These are phyloP conservation scores for Camponotus floridanus DNA, from an alignment of 1,140 invertebrate species.

Conservation along the genomic window DNA sequence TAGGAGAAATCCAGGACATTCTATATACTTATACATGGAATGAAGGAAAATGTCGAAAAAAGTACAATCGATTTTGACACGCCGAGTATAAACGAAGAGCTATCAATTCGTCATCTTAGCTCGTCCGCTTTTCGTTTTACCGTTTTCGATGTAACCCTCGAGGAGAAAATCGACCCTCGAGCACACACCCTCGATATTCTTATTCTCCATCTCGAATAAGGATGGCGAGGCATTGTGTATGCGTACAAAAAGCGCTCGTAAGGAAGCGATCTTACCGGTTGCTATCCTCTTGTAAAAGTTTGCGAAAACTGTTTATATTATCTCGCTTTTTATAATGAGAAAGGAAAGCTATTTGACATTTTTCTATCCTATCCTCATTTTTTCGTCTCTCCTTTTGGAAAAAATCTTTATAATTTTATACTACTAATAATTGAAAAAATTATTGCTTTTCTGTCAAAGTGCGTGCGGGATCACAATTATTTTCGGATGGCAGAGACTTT, in stretches of 20 bases:
- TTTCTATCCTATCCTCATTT: neutral
- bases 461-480: neutral
- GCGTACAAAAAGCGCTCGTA: constrained; percentile 51
- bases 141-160: constrained; percentile 37
- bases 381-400: too few species aligned
- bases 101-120: constrained; percentile 48
- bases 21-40: neutral
- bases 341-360: neutral
- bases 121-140: constrained; percentile 16
- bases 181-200: constrained; percentile 42
- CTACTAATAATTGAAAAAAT: neutral
- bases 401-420: neutral
- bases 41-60: neutral
- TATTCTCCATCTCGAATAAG: neutral
- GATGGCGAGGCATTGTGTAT: constrained; percentile 51
- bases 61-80: constrained; percentile 35
- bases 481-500: neutral
- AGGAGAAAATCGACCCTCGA: constrained; percentile 29
- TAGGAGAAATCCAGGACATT: neutral
- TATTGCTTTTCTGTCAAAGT: neutral
- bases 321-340: neutral
- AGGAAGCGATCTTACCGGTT: constrained; percentile 30
- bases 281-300: constrained; percentile 23
- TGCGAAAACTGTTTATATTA: constrained; percentile 26
- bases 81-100: constrained; percentile 12